phyloP scores from a whole-genome alignment of 2,888 invertebrate genomes.

The Lithophane semibrunnea region DNA sequence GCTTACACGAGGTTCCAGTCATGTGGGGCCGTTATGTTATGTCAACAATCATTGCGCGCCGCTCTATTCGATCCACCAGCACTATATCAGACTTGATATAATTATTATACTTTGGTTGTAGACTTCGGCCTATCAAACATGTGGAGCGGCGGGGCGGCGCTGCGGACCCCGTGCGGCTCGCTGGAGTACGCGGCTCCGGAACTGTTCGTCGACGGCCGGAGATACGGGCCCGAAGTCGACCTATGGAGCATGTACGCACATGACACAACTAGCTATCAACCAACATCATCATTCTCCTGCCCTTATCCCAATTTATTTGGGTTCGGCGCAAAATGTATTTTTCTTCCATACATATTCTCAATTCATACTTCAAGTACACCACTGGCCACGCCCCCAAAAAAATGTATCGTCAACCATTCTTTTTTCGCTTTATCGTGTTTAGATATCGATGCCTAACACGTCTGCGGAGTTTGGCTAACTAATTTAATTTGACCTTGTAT shows the following conservation, averaged over 20 bases:
- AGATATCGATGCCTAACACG: not conserved
- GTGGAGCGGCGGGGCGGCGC: constrained; percentile 90
- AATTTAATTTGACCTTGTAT: not conserved
- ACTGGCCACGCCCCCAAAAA: not conserved
- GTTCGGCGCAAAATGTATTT: not conserved
- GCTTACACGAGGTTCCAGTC: not conserved
- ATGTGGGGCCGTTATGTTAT: not conserved
- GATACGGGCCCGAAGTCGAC: constrained; percentile 94
- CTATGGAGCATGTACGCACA: constrained; percentile 93
- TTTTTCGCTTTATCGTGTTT: not conserved
- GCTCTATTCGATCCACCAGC: not conserved
- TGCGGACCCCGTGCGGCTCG: constrained; percentile 94
- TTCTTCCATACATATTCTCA: not conserved
- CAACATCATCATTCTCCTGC: not conserved
- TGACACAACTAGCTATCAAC: not conserved
- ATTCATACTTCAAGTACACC: too few relatives aligned
- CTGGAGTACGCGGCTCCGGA: constrained; percentile 95
- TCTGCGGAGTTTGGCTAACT: not conserved
- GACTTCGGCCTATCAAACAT: constrained; percentile 94
- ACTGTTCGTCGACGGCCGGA: constrained; percentile 92
- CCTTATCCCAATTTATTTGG: not conserved
- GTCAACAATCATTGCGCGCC: not conserved
- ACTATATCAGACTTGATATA: not conserved
- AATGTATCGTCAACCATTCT: not conserved
- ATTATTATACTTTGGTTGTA: constrained; percentile 69